Evolutionary conservation across 2,113 vertebrate species (phyloP).

Genomic region (Ornithorhynchus anatinus): DNA sequence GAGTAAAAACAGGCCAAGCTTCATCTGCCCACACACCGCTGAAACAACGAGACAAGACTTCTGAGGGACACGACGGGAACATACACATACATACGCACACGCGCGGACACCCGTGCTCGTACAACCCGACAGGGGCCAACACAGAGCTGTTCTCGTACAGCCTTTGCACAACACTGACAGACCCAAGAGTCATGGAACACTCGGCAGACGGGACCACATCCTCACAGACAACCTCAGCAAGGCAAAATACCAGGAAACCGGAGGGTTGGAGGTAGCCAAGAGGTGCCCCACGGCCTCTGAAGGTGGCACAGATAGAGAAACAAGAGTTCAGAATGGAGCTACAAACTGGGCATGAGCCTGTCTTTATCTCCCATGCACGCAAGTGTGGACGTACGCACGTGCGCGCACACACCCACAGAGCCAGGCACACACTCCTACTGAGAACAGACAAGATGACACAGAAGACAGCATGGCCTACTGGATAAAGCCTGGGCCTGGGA

Average conservation of each 20-base stretch:
- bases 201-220: conserved; percentile 10
- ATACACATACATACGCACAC: conserved; percentile 37
- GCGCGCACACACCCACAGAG: neutral
- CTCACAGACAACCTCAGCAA: neutral
- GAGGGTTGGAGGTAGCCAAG: neutral
- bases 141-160: neutral
- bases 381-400: neutral
- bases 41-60: conserved; percentile 78
- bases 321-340: conserved; percentile 24
- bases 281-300: neutral
- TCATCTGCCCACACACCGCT: conserved; percentile 85
- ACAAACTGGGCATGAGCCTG: conserved; percentile 40
- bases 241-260: neutral
- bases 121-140: neutral
- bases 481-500: too few relatives aligned
- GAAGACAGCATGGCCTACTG: too few relatives aligned
- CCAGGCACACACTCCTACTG: too few relatives aligned
- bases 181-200: conserved; percentile 33
- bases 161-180: neutral
- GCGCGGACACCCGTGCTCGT: conserved; percentile 33
- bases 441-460: too few relatives aligned
- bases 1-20: conserved; percentile 99
- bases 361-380: conserved; percentile 44
- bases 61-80: conserved; percentile 56
- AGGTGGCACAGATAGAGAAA: neutral